Evolutionary conservation across 1,140 invertebrate species (phyloP), one percentile per base, ranked within the genome.

Genomic region (Lordiphosa clarofinis): DNA sequence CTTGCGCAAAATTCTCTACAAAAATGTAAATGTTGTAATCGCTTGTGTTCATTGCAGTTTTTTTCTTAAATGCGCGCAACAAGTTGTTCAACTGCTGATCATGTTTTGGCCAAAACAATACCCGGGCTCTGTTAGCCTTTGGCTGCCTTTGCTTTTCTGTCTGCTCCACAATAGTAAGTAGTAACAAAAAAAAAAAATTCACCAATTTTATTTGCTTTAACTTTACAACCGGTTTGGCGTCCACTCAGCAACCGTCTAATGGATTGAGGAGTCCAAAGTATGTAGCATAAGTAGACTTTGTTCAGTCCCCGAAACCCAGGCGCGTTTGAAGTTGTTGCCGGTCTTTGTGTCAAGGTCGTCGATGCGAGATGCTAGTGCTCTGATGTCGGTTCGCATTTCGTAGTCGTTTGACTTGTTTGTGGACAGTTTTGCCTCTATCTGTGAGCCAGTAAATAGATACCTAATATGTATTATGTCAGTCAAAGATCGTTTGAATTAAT

Each of bases 341-440:
- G 79, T 86, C 78, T 86, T 84, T 84, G 78, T 84, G 78, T 84
- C 78, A 84, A 84, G 78, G 78, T 84, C 78, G 76, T 46, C 65
- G 33, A 19, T 28, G 13, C 36, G 24, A 31, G 64, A 47, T 43
- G 64, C 38, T 67, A 36, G 24, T 67, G 47, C 28, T 46, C 43
- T 13, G n/a, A 24, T 24, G 21, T 24, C 21, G 21, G 21, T 24
- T 0, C 21, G 24, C 42, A 44, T 28, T 44, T 31, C 8, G 28
- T 8, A 31, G 43, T 46, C 8, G 43, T 33, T 46, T 33, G 43
- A 46, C 19, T 46, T n/a, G 13, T 6, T 13, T 46, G 43, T 12
- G 28, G n/a, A 44, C 8, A 44, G n/a, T 28, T 28, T 39, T 6
- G 28, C 7, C 28, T 31, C 7, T 8, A 31, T 2, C 7, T 7